phyloP scores from a whole-genome alignment of 2,888 invertebrate genomes.

The Acanthococcus lagerstroemiae region DNA sequence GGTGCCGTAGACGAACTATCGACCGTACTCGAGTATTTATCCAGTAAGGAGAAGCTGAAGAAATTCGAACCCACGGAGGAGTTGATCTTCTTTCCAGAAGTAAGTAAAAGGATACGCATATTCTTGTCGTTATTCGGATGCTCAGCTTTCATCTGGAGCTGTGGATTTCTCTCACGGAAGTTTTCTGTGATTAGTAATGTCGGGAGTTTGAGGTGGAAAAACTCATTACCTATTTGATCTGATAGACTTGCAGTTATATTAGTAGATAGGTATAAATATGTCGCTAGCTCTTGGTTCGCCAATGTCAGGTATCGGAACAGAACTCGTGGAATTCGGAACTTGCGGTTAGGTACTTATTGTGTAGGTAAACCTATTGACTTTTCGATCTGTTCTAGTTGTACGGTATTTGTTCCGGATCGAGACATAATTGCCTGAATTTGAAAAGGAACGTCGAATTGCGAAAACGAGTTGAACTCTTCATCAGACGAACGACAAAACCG shows the following conservation, averaged over 20 bases:
- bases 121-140: neutral
- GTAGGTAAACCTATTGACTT: neutral
- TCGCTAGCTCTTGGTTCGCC: no score
- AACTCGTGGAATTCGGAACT: neutral
- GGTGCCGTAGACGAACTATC: no score
- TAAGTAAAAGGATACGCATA: neutral
- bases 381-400: slow-evolving; percentile 4
- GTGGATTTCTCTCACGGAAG: no score
- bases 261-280: no score
- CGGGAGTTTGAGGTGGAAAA: no score
- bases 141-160: no score
- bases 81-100: slow-evolving; percentile 9
- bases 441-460: neutral
- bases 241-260: no score
- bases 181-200: no score
- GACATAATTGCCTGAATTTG: slow-evolving; percentile 8
- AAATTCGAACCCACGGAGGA: neutral
- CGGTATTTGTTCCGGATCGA: slow-evolving; percentile 8
- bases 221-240: no score
- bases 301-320: no score
- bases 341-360: neutral
- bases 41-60: neutral
- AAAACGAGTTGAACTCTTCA: neutral
- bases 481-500: slow-evolving; percentile 9
- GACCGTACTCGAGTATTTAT: neutral